Evolutionary conservation across 2,113 vertebrate species (phyloP).

Genomic region (Varanus komodoensis): DNA sequence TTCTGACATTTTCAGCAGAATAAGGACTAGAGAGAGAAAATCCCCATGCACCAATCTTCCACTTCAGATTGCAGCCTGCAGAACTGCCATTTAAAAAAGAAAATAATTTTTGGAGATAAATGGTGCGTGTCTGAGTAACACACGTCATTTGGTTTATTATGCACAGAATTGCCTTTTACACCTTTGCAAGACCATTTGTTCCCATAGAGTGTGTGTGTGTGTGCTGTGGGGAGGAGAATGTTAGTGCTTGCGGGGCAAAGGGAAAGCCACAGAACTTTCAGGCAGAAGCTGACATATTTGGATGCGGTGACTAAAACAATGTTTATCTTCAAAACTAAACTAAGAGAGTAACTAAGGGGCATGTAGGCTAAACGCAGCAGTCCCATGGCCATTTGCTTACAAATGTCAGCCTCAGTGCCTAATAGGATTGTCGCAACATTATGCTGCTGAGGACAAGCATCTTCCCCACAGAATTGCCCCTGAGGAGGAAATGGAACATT

Average conservation of each 20-base stretch:
- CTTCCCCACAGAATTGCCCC: neutral
- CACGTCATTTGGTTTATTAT: neutral
- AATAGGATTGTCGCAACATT: no score
- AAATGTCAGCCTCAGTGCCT: no score
- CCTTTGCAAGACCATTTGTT: no score
- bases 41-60: neutral
- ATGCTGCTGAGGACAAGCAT: neutral
- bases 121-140: neutral
- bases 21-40: neutral
- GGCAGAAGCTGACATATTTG: no score
- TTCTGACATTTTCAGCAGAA: conserved; percentile 5
- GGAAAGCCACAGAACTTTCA: no score
- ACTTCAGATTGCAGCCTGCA: neutral
- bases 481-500: no score
- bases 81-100: neutral
- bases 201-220: no score
- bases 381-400: no score
- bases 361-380: neutral
- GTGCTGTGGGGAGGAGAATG: no score
- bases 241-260: no score
- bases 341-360: neutral
- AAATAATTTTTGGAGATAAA: neutral
- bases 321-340: neutral
- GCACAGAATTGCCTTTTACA: no score
- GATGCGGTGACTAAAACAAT: no score